These are phyloP conservation scores for Chaitophorus viminalis DNA, from an alignment of 2,888 invertebrate species.

Conservation along the genomic window DNA sequence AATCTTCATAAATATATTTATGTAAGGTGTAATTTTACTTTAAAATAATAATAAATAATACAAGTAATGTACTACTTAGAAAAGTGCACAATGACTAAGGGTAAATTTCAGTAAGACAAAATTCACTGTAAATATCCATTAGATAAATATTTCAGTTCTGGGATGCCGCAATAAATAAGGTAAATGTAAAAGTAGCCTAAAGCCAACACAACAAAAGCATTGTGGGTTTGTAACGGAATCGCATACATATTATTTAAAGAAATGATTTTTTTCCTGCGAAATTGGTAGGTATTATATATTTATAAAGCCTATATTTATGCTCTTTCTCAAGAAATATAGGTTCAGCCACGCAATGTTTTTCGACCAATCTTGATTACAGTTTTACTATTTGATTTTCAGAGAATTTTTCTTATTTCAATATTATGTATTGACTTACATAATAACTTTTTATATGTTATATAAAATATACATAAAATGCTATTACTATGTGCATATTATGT, in stretches of 20 bases:
- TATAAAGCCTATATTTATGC: background rate
- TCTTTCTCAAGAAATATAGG: background rate
- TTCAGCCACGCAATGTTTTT: background rate
- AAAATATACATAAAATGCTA: background rate
- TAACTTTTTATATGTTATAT: too few species aligned
- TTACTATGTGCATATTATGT: too few species aligned
- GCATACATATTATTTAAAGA: background rate
- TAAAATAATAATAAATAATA: background rate
- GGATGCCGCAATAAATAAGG: background rate
- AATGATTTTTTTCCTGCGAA: background rate
- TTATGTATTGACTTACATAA: background rate
- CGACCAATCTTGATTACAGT: background rate
- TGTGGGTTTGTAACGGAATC: background rate
- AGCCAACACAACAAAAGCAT: background rate
- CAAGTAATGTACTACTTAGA: background rate
- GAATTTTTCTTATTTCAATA: background rate
- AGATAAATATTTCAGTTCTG: constrained; percentile 13
- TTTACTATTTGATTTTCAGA: background rate
- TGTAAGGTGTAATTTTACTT: too few species aligned
- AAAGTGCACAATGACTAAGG: background rate
- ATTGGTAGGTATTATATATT: background rate
- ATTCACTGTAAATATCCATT: background rate
- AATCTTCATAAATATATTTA: too few species aligned
- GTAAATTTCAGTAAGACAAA: background rate
- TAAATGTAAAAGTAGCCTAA: background rate